Evolutionary conservation across 2,888 invertebrate genomes (phyloP).

Genomic region (Xiphydria camelus): DNA sequence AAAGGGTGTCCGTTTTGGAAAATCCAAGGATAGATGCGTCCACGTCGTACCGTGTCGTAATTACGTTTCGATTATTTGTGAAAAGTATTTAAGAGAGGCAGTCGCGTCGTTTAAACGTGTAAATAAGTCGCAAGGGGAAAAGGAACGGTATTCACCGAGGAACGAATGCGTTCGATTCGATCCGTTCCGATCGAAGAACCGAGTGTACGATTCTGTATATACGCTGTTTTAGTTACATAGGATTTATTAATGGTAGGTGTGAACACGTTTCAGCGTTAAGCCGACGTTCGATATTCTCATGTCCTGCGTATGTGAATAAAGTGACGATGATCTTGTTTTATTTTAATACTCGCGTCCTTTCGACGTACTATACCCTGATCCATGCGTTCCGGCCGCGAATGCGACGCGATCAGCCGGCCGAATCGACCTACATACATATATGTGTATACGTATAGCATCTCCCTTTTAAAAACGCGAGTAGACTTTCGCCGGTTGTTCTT

Average conservation of each 20-base stretch:
- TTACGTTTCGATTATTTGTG: too few relatives aligned
- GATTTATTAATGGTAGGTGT: not conserved
- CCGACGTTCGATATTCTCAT: not conserved
- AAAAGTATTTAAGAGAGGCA: too few relatives aligned
- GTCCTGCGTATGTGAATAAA: slow-evolving; percentile 29
- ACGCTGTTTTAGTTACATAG: slow-evolving; percentile 18
- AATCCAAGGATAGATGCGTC: too few relatives aligned
- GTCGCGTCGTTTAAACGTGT: slow-evolving; percentile 1
- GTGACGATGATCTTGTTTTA: slow-evolving; percentile 32
- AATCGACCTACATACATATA: too few relatives aligned
- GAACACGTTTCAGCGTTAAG: not conserved
- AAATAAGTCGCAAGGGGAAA: slow-evolving; percentile 20
- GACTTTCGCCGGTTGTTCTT: not conserved
- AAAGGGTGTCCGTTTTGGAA: too few relatives aligned
- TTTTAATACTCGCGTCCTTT: not conserved
- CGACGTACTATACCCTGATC: not conserved
- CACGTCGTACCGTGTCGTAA: too few relatives aligned
- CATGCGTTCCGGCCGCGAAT: too few relatives aligned
- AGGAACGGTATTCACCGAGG: not conserved
- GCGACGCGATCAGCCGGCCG: too few relatives aligned
- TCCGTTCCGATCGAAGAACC: slow-evolving; percentile 4
- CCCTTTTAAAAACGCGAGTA: too few relatives aligned
- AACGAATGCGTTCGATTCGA: not conserved
- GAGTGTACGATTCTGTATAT: slow-evolving; percentile 40
- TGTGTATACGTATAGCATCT: not conserved